Base-by-base conservation (phyloP, 2,113 vertebrate genomes). In the Silurus meridionalis region DNA sequence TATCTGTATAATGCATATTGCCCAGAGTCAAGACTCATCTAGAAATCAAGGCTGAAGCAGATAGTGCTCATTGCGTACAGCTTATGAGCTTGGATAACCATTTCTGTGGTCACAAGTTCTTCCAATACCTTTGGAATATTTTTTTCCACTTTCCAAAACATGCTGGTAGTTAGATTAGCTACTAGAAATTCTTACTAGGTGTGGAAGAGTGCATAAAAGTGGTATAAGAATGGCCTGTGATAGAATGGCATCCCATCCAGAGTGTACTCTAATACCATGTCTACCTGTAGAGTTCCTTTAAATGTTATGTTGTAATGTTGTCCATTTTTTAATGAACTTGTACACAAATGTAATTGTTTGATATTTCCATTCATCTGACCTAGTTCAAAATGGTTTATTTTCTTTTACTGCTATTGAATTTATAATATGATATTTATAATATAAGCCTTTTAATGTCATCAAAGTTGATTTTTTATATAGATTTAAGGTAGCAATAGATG, bases 261-360 rank as follows among this genome's bases (percentile, higher is more conserved):
- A 8, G 46, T 74, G 71, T 50, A 74, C 52, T 50, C 4, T 8
- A 72, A 3, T 3, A 4, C 48, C 17, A 23, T 50, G 21, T 52
- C 46, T 72, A 8, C 11, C 69, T 19, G 7, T 37, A 48, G 6
- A 17, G 19, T 21, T 28, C 66, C 37, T 58, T 48, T 60, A 71
- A 72, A 72, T 37, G 28, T 48, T 48, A 71, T 19, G 8, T 80
- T 86, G 58, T 50, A 60, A 84, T 19, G 55, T 25, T 84, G 9
- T 61, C 17, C 6, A 19, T 14, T 11, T 28, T 66, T 25, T 25
- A 25, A 67, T 67, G 64, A 28, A 67, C n/a, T 25, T 25, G 11
- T 9, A 28, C 64, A 67, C 66, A 66, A 60, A 67, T 77, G 58
- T 67, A 57, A 57, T 57, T 57, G 14, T 46, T 61, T 83, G 63